Base-by-base conservation (phyloP, 2,888 invertebrate genomes). In the Drosophila cracens region DNA sequence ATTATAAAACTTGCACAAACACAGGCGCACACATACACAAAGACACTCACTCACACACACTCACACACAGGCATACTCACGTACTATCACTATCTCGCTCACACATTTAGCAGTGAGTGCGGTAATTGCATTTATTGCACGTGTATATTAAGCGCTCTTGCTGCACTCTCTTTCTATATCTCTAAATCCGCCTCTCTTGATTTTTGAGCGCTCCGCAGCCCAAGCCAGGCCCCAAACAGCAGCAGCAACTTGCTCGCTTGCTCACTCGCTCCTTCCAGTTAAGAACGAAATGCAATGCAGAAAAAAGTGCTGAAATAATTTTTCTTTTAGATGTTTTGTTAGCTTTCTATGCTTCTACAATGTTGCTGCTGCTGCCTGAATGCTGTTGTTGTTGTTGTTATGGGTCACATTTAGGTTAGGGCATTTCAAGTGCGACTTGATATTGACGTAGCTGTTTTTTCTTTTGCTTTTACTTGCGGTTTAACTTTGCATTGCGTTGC, bases 121-220 rank as follows among this genome's bases (percentile, higher is more conserved):
- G 77, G 89, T 89, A 85, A 85, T 89, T 89, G 87, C 89, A 89
- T 87, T 89, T 89, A 85, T 82, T 85, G 84, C 88, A 87, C 88
- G 83, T 83, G 83, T 67, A 70, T 74, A 65, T 48, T 58, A n/a
- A 48, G 34, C 61, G 56, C 87, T 71, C 84, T 77, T 65, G 40
- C 38, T 68, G 40, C 43, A 59, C 68, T 79, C 70, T 81, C 70
- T 74, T 54, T 29, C 70, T 81, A 67, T 73, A 51, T 31, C 56
- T 63, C 46, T 38, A 49, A 67, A 56, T 62, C 33, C 34, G 49
- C 16, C 33, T 43, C 48, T 71, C 54, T 62, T 65, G 18, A 51
- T 49, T 34, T 60, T 46, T 46, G 16, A 16, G 46, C 61, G 59
- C 70, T 75, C 54, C 53, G 33, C 54, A 10, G 29, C 36, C 18